These are phyloP conservation scores for Drosophila grimshawi DNA, from an alignment of 1,140 invertebrate species.

Conservation along the genomic window DNA sequence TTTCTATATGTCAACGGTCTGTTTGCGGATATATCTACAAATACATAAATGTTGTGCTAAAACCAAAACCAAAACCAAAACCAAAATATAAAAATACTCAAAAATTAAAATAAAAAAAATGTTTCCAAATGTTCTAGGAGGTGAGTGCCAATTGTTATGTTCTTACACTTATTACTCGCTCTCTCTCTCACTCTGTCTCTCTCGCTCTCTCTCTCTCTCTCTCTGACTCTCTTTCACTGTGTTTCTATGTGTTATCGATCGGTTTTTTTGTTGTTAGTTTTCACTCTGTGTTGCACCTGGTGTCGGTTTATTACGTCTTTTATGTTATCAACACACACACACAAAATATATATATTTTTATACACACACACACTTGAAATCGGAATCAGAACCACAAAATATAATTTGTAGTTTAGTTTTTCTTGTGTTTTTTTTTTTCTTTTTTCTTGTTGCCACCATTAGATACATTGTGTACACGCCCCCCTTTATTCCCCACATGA, in stretches of 20 bases:
- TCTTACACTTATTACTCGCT: slow-evolving; percentile 52
- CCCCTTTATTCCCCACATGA: not conserved
- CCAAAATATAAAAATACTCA: slow-evolving; percentile 24
- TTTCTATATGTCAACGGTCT: slow-evolving; percentile 67
- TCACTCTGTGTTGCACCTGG: slow-evolving; percentile 33
- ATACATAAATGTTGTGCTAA: slow-evolving; percentile 75
- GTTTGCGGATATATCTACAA: slow-evolving; percentile 70
- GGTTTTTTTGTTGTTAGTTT: slow-evolving; percentile 36
- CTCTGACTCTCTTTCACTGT: not conserved
- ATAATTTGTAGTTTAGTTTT: slow-evolving; percentile 12
- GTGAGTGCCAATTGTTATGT: slow-evolving; percentile 71
- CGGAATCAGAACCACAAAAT: slow-evolving; percentile 1
- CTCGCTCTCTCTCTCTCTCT: slow-evolving; percentile 14
- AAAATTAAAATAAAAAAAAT: slow-evolving; percentile 51
- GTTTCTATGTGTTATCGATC: slow-evolving; percentile 14
- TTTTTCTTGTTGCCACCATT: slow-evolving; percentile 6
- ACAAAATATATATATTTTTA: slow-evolving; percentile 5
- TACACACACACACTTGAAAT: not conserved
- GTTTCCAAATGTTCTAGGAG: slow-evolving; percentile 72
- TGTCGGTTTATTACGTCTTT: slow-evolving; percentile 61
- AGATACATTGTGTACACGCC: not conserved
- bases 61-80: slow-evolving; percentile 34
- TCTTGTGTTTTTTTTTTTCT: not conserved
- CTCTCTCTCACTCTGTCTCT: slow-evolving; percentile 15
- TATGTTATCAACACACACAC: slow-evolving; percentile 39